Conservation (phyloP, 2,888 invertebrate genomes). For the Neuroscelio doddi region DNA sequence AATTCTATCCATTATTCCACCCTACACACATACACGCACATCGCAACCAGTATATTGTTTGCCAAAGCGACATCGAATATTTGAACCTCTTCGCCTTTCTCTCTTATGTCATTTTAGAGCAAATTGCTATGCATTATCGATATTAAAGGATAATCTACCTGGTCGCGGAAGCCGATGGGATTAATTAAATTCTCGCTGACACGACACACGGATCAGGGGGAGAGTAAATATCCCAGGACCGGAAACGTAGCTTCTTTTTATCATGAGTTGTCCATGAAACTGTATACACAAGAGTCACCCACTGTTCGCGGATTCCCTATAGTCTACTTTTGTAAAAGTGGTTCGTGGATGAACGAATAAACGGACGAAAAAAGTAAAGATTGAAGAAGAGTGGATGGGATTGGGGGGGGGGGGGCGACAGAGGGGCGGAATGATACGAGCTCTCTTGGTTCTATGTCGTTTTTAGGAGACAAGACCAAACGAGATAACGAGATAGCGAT, state of each 20-base stretch:
- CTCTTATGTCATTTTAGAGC: constrained; percentile 39
- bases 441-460: constrained; percentile 36
- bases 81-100: constrained; percentile 39
- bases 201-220: constrained; percentile 39
- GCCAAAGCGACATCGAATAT: constrained; percentile 47
- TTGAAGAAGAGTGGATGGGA: constrained; percentile 35
- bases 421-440: constrained; percentile 19
- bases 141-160: constrained; percentile 45
- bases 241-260: constrained; percentile 43
- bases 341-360: constrained; percentile 41
- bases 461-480: constrained; percentile 51
- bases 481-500: constrained; percentile 59
- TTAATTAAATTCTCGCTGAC: constrained; percentile 60
- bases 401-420: constrained; percentile 7
- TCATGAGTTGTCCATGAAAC: constrained; percentile 40
- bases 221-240: constrained; percentile 46
- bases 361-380: constrained; percentile 39
- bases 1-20: constrained; percentile 40
- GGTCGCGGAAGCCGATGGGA: constrained; percentile 55
- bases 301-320: constrained; percentile 44
- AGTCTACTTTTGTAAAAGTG: constrained; percentile 46
- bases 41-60: constrained; percentile 48
- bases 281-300: constrained; percentile 46
- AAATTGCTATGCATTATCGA: constrained; percentile 50
- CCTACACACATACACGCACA: constrained; percentile 35